These are phyloP conservation scores for Triplophysa rosa DNA, from an alignment of 2,113 vertebrate genomes.

Conservation along the genomic window DNA sequence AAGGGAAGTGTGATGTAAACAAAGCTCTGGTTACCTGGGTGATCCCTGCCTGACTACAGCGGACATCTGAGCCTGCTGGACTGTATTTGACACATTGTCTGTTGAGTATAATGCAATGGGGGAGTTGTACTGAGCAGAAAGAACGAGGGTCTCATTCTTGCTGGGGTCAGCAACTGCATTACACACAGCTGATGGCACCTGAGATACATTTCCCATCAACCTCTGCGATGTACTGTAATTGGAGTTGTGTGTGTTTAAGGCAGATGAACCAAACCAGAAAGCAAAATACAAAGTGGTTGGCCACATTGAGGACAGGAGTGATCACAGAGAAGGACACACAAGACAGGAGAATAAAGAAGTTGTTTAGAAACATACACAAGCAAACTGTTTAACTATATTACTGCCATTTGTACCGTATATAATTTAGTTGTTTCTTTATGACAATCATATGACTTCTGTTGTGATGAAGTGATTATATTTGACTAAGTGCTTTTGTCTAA, in stretches of 20 bases:
- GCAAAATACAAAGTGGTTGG: slow-evolving; percentile 17
- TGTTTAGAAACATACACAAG: slow-evolving; percentile 37
- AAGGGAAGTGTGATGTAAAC: background rate
- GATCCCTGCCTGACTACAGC: slow-evolving; percentile 37
- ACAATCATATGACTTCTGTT: background rate
- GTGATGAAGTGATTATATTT: background rate
- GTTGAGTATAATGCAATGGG: slow-evolving; percentile 54
- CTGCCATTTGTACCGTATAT: too few species aligned
- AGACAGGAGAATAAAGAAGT: slow-evolving; percentile 36
- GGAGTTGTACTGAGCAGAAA: slow-evolving; percentile 52
- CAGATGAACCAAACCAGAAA: slow-evolving; percentile 24
- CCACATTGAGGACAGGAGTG: slow-evolving; percentile 29
- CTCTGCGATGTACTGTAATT: slow-evolving; percentile 42
- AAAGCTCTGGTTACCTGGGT: slow-evolving; percentile 49
- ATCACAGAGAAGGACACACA: slow-evolving; percentile 14
- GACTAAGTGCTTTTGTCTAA: slow-evolving; percentile 48
- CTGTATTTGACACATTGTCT: slow-evolving; percentile 44
- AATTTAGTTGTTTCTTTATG: background rate
- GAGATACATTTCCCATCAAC: slow-evolving; percentile 45
- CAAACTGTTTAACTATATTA: too few species aligned
- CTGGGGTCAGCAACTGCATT: slow-evolving; percentile 32
- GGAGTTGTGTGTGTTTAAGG: slow-evolving; percentile 37
- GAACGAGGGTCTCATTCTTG: slow-evolving; percentile 24
- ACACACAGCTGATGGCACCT: slow-evolving; percentile 24
- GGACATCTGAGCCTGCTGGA: slow-evolving; percentile 54